phyloP scores from a whole-genome alignment of 2,113 vertebrate species.

The Saimiri boliviensis region DNA sequence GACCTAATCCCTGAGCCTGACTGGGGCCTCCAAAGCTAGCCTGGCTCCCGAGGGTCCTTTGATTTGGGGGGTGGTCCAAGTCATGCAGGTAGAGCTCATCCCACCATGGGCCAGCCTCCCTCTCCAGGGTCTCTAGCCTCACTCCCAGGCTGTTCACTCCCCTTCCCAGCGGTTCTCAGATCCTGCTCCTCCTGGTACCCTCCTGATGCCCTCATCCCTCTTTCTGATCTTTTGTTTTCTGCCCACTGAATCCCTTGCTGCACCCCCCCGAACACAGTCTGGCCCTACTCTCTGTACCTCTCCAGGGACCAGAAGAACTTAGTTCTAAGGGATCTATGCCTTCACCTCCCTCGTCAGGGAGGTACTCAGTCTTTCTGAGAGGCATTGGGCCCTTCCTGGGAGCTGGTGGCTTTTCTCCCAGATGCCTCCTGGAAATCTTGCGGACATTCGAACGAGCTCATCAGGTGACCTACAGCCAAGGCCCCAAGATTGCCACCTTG shows the following conservation, averaged over 20 bases:
- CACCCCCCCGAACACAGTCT: not conserved
- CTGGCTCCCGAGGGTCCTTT: not conserved
- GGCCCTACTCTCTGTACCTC: not conserved
- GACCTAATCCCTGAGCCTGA: not conserved
- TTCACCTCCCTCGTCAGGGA: not conserved
- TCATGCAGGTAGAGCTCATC: not conserved
- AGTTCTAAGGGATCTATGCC: not conserved
- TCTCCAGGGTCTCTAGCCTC: not conserved
- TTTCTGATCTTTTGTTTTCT: not conserved
- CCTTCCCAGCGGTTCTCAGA: not conserved
- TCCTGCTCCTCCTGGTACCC: not conserved
- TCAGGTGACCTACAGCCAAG: constrained; percentile 84
- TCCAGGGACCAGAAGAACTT: not conserved
- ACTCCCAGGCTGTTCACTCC: not conserved
- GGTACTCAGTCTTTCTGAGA: not conserved
- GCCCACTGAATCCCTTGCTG: not conserved
- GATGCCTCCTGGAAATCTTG: constrained; percentile 81
- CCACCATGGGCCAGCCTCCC: not conserved
- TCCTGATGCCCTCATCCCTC: not conserved
- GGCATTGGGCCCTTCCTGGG: not conserved
- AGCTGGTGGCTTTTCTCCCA: constrained; percentile 58
- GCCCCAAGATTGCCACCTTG: constrained; percentile 77
- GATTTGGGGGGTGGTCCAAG: not conserved
- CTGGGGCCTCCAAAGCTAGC: not conserved
- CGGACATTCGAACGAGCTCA: constrained; percentile 77